Base-by-base conservation (phyloP, 2,888 invertebrate genomes). In the Homarus gammarus region DNA sequence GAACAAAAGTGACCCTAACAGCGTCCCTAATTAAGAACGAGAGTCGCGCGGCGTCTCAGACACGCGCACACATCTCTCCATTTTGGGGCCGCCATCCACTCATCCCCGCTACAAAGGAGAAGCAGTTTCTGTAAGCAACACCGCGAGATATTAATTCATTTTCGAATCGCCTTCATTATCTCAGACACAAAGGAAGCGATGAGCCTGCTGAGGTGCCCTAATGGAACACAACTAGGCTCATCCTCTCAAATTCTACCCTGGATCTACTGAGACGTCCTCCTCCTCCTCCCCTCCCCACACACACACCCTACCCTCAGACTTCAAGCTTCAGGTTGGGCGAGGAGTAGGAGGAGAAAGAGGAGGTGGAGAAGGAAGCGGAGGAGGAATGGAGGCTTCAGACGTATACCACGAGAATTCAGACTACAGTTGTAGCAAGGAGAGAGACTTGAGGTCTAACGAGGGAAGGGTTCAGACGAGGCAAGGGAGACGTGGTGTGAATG, bases 121-220 rank as follows among this genome's bases (percentile, higher is more conserved):
- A 68, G 87, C 81, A 87, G 87, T 87, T 87, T 87, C 87, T 64
- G 87, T 87, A 87, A 87, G 87, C 87, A 87, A 87, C 87, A 87
- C 87, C 81, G 56, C 87, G 79, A 81, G 87, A 81, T 87, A 87
- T 87, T 87, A 87, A 87, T 87, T 87, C 87, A 87, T 87, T 87
- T 87, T 87, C 87, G 87, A 81, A 87, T 81, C 87, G 81, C 87
- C 87, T 87, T 87, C 87, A 87, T 87, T 87, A 87, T 87, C 87
- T 87, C 56, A 51, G 72, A 70, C 81, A 87, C 87, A 87, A 87
- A 87, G 87, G 87, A 87, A 73, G 87, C 78, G 87, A 87, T 87
- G 87, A 87, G 87, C 56, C 87, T 79, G 68, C 78, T 56, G 79
- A 87, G 87, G 87, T 87, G 79, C 56, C 73, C 78, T 87, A 87